Conservation (phyloP, 2,113 vertebrate genomes). For the Acanthochromis polyacanthus region DNA sequence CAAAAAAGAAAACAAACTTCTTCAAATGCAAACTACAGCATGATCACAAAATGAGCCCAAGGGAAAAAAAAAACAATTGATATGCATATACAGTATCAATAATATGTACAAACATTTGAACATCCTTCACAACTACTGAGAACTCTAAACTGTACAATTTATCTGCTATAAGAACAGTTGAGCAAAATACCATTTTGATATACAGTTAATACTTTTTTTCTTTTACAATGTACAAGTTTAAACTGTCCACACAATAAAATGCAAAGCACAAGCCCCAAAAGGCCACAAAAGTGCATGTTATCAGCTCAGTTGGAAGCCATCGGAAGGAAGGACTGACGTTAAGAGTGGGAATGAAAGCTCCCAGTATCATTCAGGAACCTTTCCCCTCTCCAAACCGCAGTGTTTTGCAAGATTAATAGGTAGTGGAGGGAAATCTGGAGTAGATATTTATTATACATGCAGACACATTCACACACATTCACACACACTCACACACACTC, state of each 20-base stretch:
- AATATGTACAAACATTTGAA: conserved; percentile 77
- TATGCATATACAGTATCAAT: conserved; percentile 77
- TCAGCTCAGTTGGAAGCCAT: conserved; percentile 84
- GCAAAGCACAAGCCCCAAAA: conserved; percentile 82
- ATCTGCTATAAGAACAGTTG: conserved; percentile 80
- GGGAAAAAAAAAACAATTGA: conserved; percentile 58
- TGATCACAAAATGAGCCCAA: conserved; percentile 59
- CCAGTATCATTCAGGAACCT: conserved; percentile 36
- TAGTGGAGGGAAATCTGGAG: conserved; percentile 67
- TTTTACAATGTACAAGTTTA: conserved; percentile 79
- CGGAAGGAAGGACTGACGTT: conserved; percentile 67
- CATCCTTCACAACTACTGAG: conserved; percentile 80
- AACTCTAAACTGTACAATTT: conserved; percentile 85
- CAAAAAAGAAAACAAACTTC: conserved; percentile 66
- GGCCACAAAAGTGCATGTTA: conserved; percentile 92
- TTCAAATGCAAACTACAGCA: conserved; percentile 70
- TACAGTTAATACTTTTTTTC: conserved; percentile 79
- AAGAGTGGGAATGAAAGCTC: conserved; percentile 36
- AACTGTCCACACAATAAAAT: conserved; percentile 76
- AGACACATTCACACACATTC: conserved; percentile 46
- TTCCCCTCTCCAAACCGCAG: conserved; percentile 35
- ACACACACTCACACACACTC: conserved; percentile 20
- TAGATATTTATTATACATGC: conserved; percentile 62
- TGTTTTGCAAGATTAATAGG: conserved; percentile 57
- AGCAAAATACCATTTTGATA: conserved; percentile 83